Base-by-base conservation (phyloP, 92 coral and sea anemone species). In the Palythoa grandis region DNA sequence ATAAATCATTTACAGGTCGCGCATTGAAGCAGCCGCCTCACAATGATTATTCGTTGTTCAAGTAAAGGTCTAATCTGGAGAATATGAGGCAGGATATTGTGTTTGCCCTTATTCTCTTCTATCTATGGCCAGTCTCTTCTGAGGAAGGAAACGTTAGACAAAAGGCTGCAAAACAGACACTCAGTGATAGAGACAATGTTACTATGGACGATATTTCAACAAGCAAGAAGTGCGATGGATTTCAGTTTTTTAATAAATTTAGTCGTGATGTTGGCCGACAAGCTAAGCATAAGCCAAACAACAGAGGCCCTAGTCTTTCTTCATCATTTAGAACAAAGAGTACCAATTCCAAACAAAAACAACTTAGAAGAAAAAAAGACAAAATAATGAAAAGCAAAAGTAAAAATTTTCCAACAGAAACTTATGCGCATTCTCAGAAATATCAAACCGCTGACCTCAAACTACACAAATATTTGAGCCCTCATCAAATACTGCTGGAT, bases 401-500 rank as follows among this genome's bases (percentile, higher is more conserved):
- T 13, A 19, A 8, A 14, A 17, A 25, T 43, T 7, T 50, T n/a
- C 24, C 74, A 50, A 6, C 4, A 12, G 60, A n/a, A 35, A 17
- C 1, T 63, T 19, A 5, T 14, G 54, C 74, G 9, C 61, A 22
- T 23, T 35, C 74, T 47, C 85, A 19, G 24, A 52, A 61, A 23
- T 23, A 80, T 17, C 15, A 68, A 24, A 23, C 40, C 12, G 47
- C 61, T 39, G 74, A 20, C 25, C 54, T 43, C 39, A 29, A 66
- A 65, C 47, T 8, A 5, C 25, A 17, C 63, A 68, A 63, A 7
- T 78, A 88, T 67, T 79, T 88, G 2, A 83, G 72, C 47, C 83
- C 93, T 35, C 89, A 83, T 66, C 90, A 88, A 72, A 75, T 94
- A 52, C 86, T 94, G 11, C 57, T 94, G 90, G 87, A 86, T 16